These are phyloP conservation scores for Proterorhinus semilunaris DNA, from an alignment of 2,113 vertebrate species.

Conservation along the genomic window DNA sequence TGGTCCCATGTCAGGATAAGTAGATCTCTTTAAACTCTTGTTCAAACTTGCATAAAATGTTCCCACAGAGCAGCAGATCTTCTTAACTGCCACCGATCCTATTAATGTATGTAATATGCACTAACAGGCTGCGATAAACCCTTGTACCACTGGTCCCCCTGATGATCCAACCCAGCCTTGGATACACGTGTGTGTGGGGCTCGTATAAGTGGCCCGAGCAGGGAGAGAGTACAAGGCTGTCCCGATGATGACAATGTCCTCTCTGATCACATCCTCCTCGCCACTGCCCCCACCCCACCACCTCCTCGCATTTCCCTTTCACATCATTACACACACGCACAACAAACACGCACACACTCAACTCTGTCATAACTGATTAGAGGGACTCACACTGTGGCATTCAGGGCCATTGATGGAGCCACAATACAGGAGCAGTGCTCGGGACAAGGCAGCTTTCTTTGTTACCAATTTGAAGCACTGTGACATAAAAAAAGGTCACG, in stretches of 20 bases:
- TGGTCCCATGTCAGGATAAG: conserved; percentile 48
- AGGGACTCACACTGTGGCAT: conserved; percentile 40
- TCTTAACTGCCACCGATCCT: conserved; percentile 52
- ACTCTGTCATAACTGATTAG: conserved; percentile 62
- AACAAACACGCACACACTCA: conserved; percentile 39
- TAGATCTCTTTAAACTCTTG: conserved; percentile 29
- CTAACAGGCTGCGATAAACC: conserved; percentile 19
- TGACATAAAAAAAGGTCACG: conserved; percentile 5
- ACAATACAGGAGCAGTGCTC: conserved; percentile 44
- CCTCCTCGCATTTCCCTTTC: conserved; percentile 25
- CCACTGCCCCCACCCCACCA: not conserved
- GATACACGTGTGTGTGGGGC: not conserved
- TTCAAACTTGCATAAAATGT: conserved; percentile 16
- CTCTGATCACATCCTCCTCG: conserved; percentile 45
- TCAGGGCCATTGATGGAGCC: conserved; percentile 40
- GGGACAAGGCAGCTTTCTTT: conserved; percentile 19
- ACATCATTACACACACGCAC: conserved; percentile 46
- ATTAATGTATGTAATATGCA: conserved; percentile 57
- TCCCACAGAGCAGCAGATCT: conserved; percentile 29
- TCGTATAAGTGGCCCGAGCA: not conserved
- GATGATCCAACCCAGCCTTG: not conserved
- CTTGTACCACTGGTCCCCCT: not conserved
- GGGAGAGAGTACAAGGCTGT: conserved; percentile 13
- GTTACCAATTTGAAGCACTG: conserved; percentile 12
- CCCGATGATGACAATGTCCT: conserved; percentile 30